A percentile compares a stretch with the other conserved stretches of the same genome.
phyloP scores from a whole-genome alignment of 2,113 vertebrate species.

The Pogonocichla stellata region DNA sequence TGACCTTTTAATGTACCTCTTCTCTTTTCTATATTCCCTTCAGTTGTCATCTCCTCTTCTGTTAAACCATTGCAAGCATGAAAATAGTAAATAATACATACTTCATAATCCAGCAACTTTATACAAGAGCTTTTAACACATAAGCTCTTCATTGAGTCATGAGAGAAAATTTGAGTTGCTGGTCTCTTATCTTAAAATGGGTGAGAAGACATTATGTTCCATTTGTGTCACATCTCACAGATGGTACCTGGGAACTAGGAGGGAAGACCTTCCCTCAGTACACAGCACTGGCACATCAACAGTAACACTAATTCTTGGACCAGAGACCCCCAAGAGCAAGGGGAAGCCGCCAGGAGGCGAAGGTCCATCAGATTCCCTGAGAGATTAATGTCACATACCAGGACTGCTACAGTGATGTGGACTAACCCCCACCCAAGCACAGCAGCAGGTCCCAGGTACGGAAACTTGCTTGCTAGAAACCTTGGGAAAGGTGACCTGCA shows the following conservation, averaged over 20 bases:
- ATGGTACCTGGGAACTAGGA: fast-evolving
- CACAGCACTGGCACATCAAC: not conserved
- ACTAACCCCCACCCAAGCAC: fast-evolving
- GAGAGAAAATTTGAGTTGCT: slow-evolving; percentile 16
- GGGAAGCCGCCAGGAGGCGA: not conserved
- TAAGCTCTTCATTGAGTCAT: not conserved
- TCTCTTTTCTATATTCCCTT: not conserved
- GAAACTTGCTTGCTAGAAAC: not conserved
- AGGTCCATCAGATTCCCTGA: not conserved
- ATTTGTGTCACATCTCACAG: not conserved
- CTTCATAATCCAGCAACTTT: not conserved
- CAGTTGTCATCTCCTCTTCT: not conserved
- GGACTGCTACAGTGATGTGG: fast-evolving
- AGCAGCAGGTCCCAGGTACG: fast-evolving
- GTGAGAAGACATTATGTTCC: not conserved
- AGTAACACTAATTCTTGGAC: not conserved
- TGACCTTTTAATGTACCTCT: not conserved
- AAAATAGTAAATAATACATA: slow-evolving; percentile 49
- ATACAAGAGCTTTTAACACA: slow-evolving; percentile 10
- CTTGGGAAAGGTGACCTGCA: not conserved
- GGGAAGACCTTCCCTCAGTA: not conserved
- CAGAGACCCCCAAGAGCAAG: not conserved
- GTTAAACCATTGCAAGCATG: not conserved
- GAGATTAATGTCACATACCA: not conserved
- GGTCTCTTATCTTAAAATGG: not conserved